Conservation (phyloP, 2,797 vertebrate species). For the Rhynchotus rufescens region DNA sequence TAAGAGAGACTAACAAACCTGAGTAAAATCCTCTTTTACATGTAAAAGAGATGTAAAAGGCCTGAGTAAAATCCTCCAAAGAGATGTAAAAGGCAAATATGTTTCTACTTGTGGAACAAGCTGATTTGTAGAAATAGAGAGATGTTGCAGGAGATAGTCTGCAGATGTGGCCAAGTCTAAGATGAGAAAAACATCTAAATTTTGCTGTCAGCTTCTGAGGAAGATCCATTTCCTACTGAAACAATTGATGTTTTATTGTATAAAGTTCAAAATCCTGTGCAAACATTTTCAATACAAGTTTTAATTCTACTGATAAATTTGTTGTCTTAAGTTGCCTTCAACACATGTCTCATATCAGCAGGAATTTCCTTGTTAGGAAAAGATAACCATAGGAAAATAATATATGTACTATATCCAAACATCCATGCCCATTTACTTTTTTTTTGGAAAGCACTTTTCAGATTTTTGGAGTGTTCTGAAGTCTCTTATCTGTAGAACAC, state of each 20-base stretch:
- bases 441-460: conserved; percentile 11
- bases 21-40: not conserved
- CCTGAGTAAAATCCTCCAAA: too few relatives aligned
- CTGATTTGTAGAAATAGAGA: not conserved
- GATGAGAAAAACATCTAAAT: not conserved
- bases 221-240: not conserved
- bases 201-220: not conserved
- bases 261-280: not conserved
- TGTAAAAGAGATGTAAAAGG: not conserved
- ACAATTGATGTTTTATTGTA: not conserved
- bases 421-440: not conserved
- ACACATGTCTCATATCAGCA: not conserved
- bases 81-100: not conserved
- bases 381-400: conserved; percentile 4
- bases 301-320: conserved; percentile 17
- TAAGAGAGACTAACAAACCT: not conserved
- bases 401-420: not conserved
- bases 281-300: not conserved
- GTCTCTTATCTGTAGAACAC: not conserved
- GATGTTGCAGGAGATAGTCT: not conserved
- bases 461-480: conserved; percentile 8
- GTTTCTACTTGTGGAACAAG: not conserved
- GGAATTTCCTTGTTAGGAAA: conserved; percentile 13
- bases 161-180: not conserved
- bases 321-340: not conserved